These are phyloP conservation scores for Peromyscus eremicus DNA, from an alignment of 2,797 vertebrate genomes.

Conservation along the genomic window DNA sequence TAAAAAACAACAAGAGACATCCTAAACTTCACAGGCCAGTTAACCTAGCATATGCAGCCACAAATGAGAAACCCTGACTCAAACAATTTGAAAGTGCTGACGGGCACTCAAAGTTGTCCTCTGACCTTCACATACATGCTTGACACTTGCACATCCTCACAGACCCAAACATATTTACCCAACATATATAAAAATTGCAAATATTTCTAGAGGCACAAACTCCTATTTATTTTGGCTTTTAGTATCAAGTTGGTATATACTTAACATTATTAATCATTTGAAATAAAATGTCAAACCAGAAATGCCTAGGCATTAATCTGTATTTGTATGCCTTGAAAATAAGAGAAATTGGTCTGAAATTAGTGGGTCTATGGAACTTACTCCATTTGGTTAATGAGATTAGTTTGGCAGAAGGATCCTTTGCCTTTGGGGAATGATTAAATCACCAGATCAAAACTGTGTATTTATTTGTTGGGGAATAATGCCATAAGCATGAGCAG, in stretches of 20 bases:
- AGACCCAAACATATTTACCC: background rate
- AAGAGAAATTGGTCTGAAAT: background rate
- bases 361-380: background rate
- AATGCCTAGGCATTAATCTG: background rate
- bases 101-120: background rate
- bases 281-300: slow-evolving; percentile 1
- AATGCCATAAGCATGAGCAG: background rate
- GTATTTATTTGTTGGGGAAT: background rate
- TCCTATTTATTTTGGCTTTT: background rate
- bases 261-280: background rate
- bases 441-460: background rate
- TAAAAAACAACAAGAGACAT: background rate
- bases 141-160: background rate
- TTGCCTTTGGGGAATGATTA: background rate
- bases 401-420: background rate
- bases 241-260: background rate
- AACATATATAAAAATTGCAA: background rate
- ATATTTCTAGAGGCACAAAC: background rate
- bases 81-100: background rate
- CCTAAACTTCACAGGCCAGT: background rate
- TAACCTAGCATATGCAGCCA: background rate
- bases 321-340: background rate
- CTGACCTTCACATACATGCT: background rate
- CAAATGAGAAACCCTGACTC: background rate
- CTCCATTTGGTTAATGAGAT: background rate